Percentiles rank a stretch among this genome's conserved stretches.
phyloP scores from a whole-genome alignment of 2,113 vertebrate genomes.

The Nycticebus coucang region DNA sequence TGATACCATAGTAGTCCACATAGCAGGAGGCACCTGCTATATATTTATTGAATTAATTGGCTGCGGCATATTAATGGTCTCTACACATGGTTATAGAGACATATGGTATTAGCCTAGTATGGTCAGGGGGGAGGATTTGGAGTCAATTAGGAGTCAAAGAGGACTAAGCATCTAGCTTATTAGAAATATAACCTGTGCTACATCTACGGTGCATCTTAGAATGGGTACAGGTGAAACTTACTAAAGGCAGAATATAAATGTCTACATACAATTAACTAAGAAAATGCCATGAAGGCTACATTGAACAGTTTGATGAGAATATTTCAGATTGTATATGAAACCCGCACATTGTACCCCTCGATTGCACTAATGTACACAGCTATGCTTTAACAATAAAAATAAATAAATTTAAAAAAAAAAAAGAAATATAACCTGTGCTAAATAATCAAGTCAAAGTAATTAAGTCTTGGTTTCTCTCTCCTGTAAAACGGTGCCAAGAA shows the following conservation, averaged over 20 bases:
- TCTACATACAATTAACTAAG: no score
- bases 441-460: background rate
- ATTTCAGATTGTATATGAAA: no score
- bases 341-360: no score
- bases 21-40: background rate
- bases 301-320: no score
- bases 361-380: no score
- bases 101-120: background rate
- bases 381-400: no score
- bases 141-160: background rate
- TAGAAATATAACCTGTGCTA: background rate
- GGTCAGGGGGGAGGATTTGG: background rate
- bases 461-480: conserved; percentile 38
- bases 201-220: no score
- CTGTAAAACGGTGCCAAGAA: background rate
- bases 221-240: no score
- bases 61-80: background rate
- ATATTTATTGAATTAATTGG: background rate
- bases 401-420: no score
- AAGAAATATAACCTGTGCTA: background rate
- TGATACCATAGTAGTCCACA: background rate
- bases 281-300: no score
- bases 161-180: background rate
- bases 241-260: no score
- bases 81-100: background rate